A percentile compares a stretch with the other conserved stretches of the same genome.
phyloP scores from a whole-genome alignment of 2,888 invertebrate species.

The Anthophora plumipes region DNA sequence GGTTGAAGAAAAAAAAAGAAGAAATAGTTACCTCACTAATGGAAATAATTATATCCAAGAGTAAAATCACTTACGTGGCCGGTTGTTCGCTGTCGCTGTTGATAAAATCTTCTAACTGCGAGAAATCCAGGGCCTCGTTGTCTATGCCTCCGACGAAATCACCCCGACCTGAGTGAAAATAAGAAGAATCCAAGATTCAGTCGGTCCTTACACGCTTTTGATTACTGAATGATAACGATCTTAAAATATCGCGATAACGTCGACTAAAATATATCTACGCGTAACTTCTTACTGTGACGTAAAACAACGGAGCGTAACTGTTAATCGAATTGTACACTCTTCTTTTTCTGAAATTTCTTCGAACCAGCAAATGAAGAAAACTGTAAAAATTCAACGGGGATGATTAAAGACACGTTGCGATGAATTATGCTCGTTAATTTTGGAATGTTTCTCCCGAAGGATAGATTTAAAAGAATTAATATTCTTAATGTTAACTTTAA shows the following conservation, averaged over 20 bases:
- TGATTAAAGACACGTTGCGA: no score
- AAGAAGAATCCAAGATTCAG: neutral
- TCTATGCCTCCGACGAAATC: constrained; percentile 95
- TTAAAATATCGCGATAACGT: constrained; percentile 7
- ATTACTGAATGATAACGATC: neutral
- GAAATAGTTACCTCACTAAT: neutral
- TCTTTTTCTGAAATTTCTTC: neutral
- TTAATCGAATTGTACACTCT: neutral
- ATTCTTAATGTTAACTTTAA: no score
- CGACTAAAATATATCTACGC: neutral
- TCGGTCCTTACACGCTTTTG: neutral
- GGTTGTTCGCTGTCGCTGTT: constrained; percentile 88
- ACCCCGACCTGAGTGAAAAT: constrained; percentile 88
- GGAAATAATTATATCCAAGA: neutral
- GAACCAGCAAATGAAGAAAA: no score
- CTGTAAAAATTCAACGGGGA: no score
- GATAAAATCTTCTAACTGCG: constrained; percentile 94
- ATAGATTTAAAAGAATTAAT: no score
- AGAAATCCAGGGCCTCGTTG: constrained; percentile 92
- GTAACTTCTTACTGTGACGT: neutral
- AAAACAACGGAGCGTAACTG: neutral
- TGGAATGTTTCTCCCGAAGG: no score
- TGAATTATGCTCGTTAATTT: no score
- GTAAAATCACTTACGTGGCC: constrained; percentile 78
- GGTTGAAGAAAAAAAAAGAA: no score